A percentile compares a stretch with the other conserved stretches of the same genome.
These are phyloP conservation scores for Scelioninae gen. 2 DNA, from an alignment of 2,888 invertebrate species.

Conservation along the genomic window DNA sequence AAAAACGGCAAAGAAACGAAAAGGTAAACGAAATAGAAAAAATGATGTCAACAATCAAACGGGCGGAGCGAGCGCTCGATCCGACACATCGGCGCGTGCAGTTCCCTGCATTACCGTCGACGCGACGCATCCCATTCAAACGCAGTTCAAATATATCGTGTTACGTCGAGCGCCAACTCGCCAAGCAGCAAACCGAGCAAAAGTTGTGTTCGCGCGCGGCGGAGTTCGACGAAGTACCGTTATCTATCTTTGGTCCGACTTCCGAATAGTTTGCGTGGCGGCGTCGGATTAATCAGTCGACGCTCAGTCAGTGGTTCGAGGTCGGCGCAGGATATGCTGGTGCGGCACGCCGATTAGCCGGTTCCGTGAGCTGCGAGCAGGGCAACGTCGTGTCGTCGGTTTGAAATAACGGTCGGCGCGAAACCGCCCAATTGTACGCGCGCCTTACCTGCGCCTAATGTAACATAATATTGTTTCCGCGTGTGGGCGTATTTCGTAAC, in stretches of 20 bases:
- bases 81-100: not conserved
- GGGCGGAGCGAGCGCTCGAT: not conserved
- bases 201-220: slow-evolving; percentile 25
- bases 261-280: slow-evolving; percentile 35
- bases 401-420: slow-evolving; percentile 34
- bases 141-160: slow-evolving; percentile 40
- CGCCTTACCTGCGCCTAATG: slow-evolving; percentile 40
- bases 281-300: slow-evolving; percentile 12
- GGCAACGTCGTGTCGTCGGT: not conserved
- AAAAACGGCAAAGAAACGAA: not conserved
- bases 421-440: slow-evolving; percentile 5
- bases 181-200: slow-evolving; percentile 28
- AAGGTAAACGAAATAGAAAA: slow-evolving; percentile 2
- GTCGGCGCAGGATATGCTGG: slow-evolving; percentile 8
- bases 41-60: not conserved
- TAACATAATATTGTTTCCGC: slow-evolving; percentile 45
- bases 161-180: slow-evolving; percentile 40
- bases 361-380: not conserved
- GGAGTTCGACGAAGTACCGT: slow-evolving; percentile 44
- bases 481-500: slow-evolving; percentile 57
- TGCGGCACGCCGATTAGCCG: not conserved
- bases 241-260: slow-evolving; percentile 48
- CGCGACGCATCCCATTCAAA: slow-evolving; percentile 26
- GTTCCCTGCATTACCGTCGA: slow-evolving; percentile 31
- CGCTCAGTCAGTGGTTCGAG: slow-evolving; percentile 34